Percentiles rank a stretch among this genome's conserved stretches.
Evolutionary conservation across 2,113 vertebrate genomes (phyloP).

Genomic region (Corythornis cristatus): DNA sequence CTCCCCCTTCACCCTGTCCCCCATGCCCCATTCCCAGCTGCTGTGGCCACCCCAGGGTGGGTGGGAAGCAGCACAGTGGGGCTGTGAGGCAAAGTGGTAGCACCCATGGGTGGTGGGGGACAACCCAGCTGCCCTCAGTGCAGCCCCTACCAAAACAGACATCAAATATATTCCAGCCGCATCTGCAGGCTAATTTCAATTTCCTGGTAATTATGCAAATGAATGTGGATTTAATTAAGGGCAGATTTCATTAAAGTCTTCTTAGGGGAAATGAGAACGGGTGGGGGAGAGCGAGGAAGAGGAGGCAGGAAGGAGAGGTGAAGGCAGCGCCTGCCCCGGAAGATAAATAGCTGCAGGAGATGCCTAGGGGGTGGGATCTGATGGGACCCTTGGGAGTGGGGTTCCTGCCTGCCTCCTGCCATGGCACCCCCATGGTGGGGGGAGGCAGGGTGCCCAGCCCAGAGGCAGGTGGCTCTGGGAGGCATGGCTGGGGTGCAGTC

Average conservation of each 20-base stretch:
- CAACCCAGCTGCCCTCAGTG: neutral
- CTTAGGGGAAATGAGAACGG: conserved; percentile 55
- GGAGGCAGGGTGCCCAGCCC: neutral
- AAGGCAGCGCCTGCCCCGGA: neutral
- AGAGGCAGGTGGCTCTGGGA: neutral
- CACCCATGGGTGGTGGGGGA: neutral
- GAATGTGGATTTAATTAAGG: conserved; percentile 74
- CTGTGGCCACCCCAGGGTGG: neutral
- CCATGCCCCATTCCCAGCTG: fast-evolving
- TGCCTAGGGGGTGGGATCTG: neutral
- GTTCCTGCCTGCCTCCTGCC: neutral
- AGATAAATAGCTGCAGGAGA: neutral
- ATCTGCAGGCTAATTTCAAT: conserved; percentile 63
- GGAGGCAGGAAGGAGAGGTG: neutral
- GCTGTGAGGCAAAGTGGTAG: neutral
- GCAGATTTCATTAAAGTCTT: conserved; percentile 71
- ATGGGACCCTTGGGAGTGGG: neutral
- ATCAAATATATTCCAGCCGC: conserved; percentile 37
- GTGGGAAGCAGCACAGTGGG: neutral
- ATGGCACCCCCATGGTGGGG: fast-evolving
- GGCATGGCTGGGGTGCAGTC: fast-evolving
- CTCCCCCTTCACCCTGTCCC: neutral
- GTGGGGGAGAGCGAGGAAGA: neutral
- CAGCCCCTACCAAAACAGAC: neutral
- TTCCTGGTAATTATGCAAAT: conserved; percentile 74